Percentiles rank a stretch among this genome's conserved stretches.
phyloP scores from a whole-genome alignment of 2,113 vertebrate species.

The Indicator indicator region DNA sequence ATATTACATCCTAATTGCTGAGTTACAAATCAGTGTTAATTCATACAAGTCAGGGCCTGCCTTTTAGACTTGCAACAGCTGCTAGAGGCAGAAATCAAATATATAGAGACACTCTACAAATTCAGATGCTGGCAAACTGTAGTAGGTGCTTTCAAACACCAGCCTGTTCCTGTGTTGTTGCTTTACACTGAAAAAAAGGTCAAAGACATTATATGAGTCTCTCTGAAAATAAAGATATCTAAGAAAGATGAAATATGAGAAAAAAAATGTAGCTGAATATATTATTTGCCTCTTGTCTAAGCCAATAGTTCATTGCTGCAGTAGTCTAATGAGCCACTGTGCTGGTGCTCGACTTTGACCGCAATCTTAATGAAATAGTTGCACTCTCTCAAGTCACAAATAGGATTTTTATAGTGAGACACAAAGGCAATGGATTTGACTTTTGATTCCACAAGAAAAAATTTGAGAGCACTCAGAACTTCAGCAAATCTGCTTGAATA shows the following conservation, averaged over 20 bases:
- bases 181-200: neutral
- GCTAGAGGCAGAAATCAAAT: slow-evolving; percentile 1
- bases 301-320: slow-evolving; percentile 10
- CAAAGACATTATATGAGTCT: neutral
- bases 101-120: neutral
- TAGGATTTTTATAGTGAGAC: neutral
- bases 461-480: neutral
- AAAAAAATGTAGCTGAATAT: slow-evolving; percentile 31
- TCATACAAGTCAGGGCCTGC: neutral
- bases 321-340: neutral
- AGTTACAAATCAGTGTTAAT: slow-evolving; percentile 6
- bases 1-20: neutral
- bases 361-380: neutral
- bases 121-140: neutral
- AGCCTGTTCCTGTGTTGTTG: neutral
- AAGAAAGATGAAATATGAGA: slow-evolving; percentile 10
- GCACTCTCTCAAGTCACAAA: neutral
- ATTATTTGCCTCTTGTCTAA: slow-evolving; percentile 5
- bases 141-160: neutral
- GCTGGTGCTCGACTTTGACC: neutral
- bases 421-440: neutral
- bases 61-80: slow-evolving; percentile 3
- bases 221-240: slow-evolving; percentile 14
- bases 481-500: neutral
- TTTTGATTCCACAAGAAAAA: neutral